Percentiles rank a stretch among this genome's conserved stretches.
phyloP scores from a whole-genome alignment of 2,888 invertebrate species.

The Alsophila aescularia region DNA sequence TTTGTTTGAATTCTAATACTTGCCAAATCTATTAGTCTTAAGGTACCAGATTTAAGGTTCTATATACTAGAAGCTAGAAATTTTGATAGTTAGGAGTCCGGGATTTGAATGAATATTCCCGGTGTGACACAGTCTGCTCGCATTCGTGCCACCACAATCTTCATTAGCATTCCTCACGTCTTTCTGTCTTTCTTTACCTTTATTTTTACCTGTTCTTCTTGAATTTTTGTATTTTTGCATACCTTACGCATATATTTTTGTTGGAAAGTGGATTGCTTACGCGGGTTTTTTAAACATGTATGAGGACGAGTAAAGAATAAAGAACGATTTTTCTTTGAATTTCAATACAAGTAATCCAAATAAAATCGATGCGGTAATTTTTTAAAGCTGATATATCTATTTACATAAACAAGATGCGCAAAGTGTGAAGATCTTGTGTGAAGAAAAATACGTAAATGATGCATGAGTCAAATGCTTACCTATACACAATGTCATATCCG shows the following conservation, averaged over 20 bases:
- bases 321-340: too few relatives aligned
- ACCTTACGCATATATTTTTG: conserved; percentile 1
- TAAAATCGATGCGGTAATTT: too few relatives aligned
- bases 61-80: not conserved
- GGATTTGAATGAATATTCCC: conserved; percentile 44
- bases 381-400: too few relatives aligned
- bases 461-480: too few relatives aligned
- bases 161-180: conserved; percentile 50
- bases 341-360: too few relatives aligned
- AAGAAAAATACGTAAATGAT: too few relatives aligned
- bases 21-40: not conserved
- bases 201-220: conserved; percentile 13
- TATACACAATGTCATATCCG: too few relatives aligned
- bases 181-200: conserved; percentile 24
- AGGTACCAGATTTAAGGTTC: not conserved
- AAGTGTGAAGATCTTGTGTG: too few relatives aligned
- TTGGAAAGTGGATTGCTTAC: conserved; percentile 2
- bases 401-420: too few relatives aligned
- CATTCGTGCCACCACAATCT: conserved; percentile 30
- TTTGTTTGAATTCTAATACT: not conserved
- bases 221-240: conserved; percentile 19
- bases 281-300: not conserved
- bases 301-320: too few relatives aligned
- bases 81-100: conserved; percentile 2
- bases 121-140: conserved; percentile 18